phyloP scores from a whole-genome alignment of 2,888 invertebrate species.

The Lissocephala sabroskyi region DNA sequence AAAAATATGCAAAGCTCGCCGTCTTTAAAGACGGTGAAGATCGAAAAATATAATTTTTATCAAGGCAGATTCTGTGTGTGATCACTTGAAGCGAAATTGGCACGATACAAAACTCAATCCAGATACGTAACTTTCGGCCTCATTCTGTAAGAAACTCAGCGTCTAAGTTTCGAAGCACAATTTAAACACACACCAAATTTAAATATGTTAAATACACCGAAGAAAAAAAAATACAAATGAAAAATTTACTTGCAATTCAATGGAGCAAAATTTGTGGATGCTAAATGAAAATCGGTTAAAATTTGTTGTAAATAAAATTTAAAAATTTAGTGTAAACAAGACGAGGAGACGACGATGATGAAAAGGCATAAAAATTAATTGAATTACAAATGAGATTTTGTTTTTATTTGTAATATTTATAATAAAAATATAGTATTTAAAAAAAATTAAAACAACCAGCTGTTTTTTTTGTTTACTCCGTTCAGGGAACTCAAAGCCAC shows the following conservation, averaged over 20 bases:
- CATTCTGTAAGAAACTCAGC: slow-evolving; percentile 70
- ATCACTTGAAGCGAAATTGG: slow-evolving; percentile 5
- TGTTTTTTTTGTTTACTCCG: not conserved
- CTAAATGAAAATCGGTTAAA: slow-evolving; percentile 1
- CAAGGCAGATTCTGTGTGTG: not conserved
- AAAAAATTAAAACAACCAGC: slow-evolving; percentile 13
- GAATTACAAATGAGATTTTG: slow-evolving; percentile 61
- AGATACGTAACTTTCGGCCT: slow-evolving; percentile 73
- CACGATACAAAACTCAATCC: slow-evolving; percentile 55
- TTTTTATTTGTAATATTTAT: slow-evolving; percentile 66
- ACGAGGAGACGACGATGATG: slow-evolving; percentile 16
- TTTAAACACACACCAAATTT: slow-evolving; percentile 17
- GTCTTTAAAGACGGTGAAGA: not conserved
- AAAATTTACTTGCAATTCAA: slow-evolving; percentile 25
- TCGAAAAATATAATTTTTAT: too few relatives aligned
- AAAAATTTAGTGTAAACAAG: slow-evolving; percentile 70
- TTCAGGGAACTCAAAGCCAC: slow-evolving; percentile 23
- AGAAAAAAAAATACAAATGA: slow-evolving; percentile 23
- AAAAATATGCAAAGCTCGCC: not conserved
- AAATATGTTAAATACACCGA: slow-evolving; percentile 43
- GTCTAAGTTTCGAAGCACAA: slow-evolving; percentile 37
- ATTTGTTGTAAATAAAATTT: slow-evolving; percentile 72
- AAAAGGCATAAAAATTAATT: slow-evolving; percentile 51
- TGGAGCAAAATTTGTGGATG: slow-evolving; percentile 16
- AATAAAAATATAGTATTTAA: slow-evolving; percentile 65